Evolutionary conservation across 1,140 invertebrate genomes (phyloP).

Genomic region (Papilio polyxenes): DNA sequence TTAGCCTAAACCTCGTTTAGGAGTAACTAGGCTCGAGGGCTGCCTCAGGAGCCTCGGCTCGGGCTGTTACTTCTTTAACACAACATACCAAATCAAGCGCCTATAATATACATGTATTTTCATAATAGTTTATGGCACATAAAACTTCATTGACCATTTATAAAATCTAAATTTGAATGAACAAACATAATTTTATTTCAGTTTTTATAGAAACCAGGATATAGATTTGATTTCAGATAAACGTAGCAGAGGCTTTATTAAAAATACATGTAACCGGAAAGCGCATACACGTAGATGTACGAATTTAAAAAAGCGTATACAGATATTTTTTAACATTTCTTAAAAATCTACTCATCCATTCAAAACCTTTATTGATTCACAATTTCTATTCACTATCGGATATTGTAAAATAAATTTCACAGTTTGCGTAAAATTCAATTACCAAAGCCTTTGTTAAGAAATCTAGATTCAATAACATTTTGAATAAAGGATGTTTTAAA

Average conservation of each 20-base stretch:
- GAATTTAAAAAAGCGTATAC: not conserved
- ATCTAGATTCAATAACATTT: conserved; percentile 9
- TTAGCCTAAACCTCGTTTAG: too few species aligned
- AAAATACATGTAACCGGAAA: not conserved
- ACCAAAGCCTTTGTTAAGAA: not conserved
- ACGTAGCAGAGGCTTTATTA: not conserved
- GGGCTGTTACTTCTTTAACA: too few species aligned
- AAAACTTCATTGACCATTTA: too few species aligned
- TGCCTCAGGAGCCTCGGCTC: too few species aligned
- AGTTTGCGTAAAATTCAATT: not conserved
- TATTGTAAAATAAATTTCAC: not conserved
- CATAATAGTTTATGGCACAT: too few species aligned
- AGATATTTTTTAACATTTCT: not conserved
- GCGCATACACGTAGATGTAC: not conserved
- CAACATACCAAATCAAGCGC: too few species aligned
- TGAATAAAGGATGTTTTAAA: conserved; percentile 25
- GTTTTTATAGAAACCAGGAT: not conserved
- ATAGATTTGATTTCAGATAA: not conserved
- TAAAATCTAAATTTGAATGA: too few species aligned
- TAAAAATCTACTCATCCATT: not conserved
- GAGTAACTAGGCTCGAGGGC: too few species aligned
- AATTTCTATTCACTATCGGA: not conserved
- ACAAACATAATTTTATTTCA: too few species aligned
- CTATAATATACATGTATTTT: too few species aligned
- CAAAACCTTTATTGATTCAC: not conserved